Evolutionary conservation across 2,797 vertebrate species (phyloP), one percentile per base, ranked within the genome.

Genomic region (Typhlichthys subterraneus): DNA sequence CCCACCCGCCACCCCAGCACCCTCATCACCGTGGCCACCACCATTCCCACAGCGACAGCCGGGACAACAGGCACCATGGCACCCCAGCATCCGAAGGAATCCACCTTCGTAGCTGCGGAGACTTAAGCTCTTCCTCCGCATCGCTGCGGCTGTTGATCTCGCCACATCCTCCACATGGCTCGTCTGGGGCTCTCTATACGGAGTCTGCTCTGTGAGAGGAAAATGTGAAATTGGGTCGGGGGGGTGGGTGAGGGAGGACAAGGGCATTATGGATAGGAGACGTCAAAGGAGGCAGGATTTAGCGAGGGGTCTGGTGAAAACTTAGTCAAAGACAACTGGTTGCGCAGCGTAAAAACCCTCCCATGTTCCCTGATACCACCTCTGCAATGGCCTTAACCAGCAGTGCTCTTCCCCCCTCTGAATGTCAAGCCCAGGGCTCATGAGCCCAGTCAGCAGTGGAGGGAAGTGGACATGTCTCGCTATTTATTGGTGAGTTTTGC

Each of bases 101-200:
- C 63, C 96, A 98, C 84, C 89, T 98, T 65, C 95, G 93, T 58
- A 99, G 97, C 90, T 98, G 97, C 0, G 97, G 96, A 2, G 97
- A 99, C 75, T 89, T 98, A 64, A 99, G 93, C 83, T 97, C 94
- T 0, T 91, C 94, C 0, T 96, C 96, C 0, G 84, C 89, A 0
- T 95, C 96, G 1, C 83, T 97, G 51, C 91, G 94, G 4, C 92
- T 94, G 17, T 79, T 98, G 45, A 81, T 95, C 47, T 92, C 94
- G 0, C 19, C 85, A 1, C 91, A 88, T 8, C 56, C 91, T n/a
- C 90, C 92, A 0, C 94, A 93, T 3, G 95, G 95, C 66, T 94
- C 92, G 42, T 92, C 97, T 2, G 95, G 91, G 2, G 94, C 92
- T 13, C 82, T 93, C 61, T 93, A 92, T 81, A 91, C 92, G 46